phyloP scores from a whole-genome alignment of 2,888 invertebrate genomes.

The Philereme vetulata region DNA sequence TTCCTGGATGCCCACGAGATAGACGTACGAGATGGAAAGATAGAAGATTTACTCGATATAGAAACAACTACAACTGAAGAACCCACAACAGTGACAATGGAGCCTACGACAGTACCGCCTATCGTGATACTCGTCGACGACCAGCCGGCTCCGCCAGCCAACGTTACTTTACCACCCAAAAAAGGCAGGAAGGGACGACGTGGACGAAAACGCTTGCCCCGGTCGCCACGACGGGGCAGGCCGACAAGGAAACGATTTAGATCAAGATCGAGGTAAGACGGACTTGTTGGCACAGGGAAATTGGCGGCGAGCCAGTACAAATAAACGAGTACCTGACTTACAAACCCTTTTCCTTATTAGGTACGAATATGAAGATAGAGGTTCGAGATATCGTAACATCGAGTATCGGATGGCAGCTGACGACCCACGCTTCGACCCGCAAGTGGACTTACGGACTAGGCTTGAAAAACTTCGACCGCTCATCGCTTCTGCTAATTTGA shows the following conservation, averaged over 20 bases:
- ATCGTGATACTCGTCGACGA: slow-evolving; percentile 77
- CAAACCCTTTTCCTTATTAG: slow-evolving; percentile 38
- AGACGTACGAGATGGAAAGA: slow-evolving; percentile 72
- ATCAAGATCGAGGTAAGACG: slow-evolving; percentile 62
- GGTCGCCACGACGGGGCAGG: slow-evolving; percentile 73
- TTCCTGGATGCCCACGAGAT: slow-evolving; percentile 88
- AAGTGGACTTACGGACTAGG: slow-evolving; percentile 75
- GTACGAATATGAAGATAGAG: slow-evolving; percentile 69
- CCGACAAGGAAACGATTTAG: slow-evolving; percentile 79
- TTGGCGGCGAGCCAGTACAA: slow-evolving; percentile 29
- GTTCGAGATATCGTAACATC: slow-evolving; percentile 71
- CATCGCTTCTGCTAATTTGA: slow-evolving; percentile 89
- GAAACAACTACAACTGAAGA: slow-evolving; percentile 65
- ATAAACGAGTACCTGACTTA: slow-evolving; percentile 8
- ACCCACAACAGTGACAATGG: slow-evolving; percentile 55
- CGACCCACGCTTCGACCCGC: slow-evolving; percentile 80
- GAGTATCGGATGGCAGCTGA: slow-evolving; percentile 80
- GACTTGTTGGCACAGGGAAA: slow-evolving; percentile 28
- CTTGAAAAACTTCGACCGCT: slow-evolving; percentile 76
- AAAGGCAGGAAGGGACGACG: slow-evolving; percentile 64
- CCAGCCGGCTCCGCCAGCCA: slow-evolving; percentile 70
- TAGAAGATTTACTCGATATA: slow-evolving; percentile 64
- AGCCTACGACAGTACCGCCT: slow-evolving; percentile 65
- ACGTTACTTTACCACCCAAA: slow-evolving; percentile 60
- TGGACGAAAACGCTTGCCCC: slow-evolving; percentile 67